Base-by-base conservation (phyloP, 2,113 vertebrate species). In the Elephas maximus region DNA sequence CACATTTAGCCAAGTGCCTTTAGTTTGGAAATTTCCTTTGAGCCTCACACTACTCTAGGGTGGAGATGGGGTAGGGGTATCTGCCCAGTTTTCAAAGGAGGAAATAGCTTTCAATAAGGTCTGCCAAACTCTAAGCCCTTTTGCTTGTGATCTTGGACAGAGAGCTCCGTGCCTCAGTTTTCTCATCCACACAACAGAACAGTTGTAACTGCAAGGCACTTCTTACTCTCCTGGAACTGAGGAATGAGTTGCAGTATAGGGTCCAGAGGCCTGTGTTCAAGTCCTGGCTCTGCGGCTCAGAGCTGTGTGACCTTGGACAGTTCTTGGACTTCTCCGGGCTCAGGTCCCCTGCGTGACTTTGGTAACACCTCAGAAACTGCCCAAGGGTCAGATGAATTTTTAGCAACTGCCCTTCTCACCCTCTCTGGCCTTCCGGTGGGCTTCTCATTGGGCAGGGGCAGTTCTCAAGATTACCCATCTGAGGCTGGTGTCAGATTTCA, bases 401-500 rank as follows among this genome's bases (percentile, higher is more conserved):
- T 20, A 79, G 91, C 48, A 94, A 92, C 18, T 11, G 57, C 44
- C 86, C 48, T 89, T 21, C 6, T 17, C 11, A 8, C 21, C 41
- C n/a, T 6, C 23, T 33, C 14, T 82, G 93, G 60, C 41, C 10
- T 53, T 82, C 37, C 41, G 62, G 81, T 41, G 41, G 86, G 28
- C 79, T 87, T n/a, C 83, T 77, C 10, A 26, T 33, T 71, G 89
- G 51, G 62, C 51, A 9, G 30, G 60, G 80, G 88, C 21, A 77
- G n/a, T 74, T 93, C 90, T 95, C n/a, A 21, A 44, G 48, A n/a
- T 71, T 57, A 92, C 83, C 44, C 28, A 1, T 20, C 37, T 21
- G 45, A 86, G 23, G 80, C 8, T 12, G 78, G 93, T 91, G 78
- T 94, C 91, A 18, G 37, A 30, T 97, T 97, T 83, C 97, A 93